These are phyloP conservation scores for Cervus canadensis DNA, from an alignment of 2,113 vertebrate species.

Conservation along the genomic window DNA sequence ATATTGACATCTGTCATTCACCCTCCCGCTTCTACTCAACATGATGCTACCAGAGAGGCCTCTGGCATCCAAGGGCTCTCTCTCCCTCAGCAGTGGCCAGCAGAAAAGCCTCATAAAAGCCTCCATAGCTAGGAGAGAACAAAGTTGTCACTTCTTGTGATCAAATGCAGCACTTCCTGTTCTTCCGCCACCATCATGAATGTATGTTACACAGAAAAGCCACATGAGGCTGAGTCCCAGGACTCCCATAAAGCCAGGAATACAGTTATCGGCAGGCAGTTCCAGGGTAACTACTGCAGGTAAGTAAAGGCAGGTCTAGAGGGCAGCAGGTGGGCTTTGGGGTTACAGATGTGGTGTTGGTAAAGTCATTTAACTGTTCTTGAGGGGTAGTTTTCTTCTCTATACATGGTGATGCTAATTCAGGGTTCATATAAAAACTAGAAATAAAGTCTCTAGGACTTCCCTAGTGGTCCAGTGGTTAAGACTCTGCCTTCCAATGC, in stretches of 20 bases:
- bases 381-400: background rate
- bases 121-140: background rate
- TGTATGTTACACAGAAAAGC: background rate
- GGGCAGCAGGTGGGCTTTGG: background rate
- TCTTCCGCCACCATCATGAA: background rate
- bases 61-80: constrained; percentile 43
- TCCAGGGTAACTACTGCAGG: background rate
- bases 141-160: background rate
- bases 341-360: background rate
- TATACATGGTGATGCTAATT: background rate
- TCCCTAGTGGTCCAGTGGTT: background rate
- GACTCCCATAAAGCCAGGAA: background rate
- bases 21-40: background rate
- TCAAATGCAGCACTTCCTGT: background rate
- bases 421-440: background rate
- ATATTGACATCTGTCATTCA: constrained; percentile 51
- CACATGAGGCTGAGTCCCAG: background rate
- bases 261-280: background rate
- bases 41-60: constrained; percentile 45
- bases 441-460: background rate
- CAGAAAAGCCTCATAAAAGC: background rate
- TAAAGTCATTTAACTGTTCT: background rate
- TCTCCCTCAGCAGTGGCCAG: background rate
- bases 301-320: background rate
- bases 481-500: background rate